Conservation (phyloP, 2,797 vertebrate genomes). For the Pseudochromis fuscus region DNA sequence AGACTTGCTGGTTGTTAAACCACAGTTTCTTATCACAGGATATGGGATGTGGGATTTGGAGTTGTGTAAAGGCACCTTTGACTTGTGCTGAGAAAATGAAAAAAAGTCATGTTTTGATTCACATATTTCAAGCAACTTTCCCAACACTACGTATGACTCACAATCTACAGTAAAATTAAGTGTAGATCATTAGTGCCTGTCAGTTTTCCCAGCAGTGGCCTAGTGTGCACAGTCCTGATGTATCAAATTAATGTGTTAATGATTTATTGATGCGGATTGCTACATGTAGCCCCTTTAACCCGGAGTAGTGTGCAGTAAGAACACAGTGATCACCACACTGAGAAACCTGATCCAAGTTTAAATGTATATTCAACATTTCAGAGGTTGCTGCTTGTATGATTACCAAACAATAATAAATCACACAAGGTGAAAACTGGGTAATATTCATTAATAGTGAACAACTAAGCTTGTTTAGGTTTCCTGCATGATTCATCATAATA, state of each 20-base stretch:
- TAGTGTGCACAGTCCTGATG: neutral
- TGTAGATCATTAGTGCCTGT: neutral
- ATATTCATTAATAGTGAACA: conserved; percentile 65
- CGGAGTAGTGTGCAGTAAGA: neutral
- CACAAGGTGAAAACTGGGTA: conserved; percentile 49
- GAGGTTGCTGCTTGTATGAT: conserved; percentile 20
- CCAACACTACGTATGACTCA: neutral
- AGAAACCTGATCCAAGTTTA: conserved; percentile 44
- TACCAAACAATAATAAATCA: conserved; percentile 69
- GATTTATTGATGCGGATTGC: conserved; percentile 22
- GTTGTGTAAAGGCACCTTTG: neutral
- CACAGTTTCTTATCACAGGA: neutral
- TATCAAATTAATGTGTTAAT: neutral
- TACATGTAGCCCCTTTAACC: conserved; percentile 9
- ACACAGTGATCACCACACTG: neutral
- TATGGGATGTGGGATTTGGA: neutral
- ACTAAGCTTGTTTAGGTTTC: conserved; percentile 75
- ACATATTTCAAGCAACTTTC: neutral
- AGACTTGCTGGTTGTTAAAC: neutral
- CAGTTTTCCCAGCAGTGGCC: neutral
- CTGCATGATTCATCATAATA: conserved; percentile 73
- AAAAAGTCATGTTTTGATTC: too few species aligned
- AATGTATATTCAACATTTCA: conserved; percentile 40
- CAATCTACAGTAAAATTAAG: neutral
- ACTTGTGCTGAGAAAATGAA: too few species aligned